phyloP scores from a whole-genome alignment of 2,113 vertebrate species.

The Microtus ochrogaster region DNA sequence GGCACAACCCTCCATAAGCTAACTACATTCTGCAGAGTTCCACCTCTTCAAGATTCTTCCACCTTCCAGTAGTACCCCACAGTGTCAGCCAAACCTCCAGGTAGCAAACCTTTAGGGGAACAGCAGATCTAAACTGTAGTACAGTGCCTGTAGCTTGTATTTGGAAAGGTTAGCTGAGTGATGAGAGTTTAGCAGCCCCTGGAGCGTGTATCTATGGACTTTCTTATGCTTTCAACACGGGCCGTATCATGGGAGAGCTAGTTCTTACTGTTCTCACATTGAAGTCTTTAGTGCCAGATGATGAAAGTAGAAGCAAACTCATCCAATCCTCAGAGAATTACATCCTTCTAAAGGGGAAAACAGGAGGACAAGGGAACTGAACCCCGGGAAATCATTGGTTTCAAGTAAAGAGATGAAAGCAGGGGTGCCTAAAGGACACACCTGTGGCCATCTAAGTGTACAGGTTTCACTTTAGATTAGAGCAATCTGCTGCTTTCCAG shows the following conservation, averaged over 20 bases:
- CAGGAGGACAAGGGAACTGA: not conserved
- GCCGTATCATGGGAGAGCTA: not conserved
- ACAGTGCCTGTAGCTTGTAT: not conserved
- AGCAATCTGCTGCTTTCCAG: not conserved
- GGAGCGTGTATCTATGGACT: not conserved
- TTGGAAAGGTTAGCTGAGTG: not conserved
- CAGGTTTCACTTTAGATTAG: not conserved
- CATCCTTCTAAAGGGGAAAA: not conserved
- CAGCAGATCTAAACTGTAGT: not conserved
- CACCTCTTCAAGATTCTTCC: not conserved
- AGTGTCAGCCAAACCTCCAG: not conserved
- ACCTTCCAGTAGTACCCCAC: not conserved
- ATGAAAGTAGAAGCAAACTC: not conserved
- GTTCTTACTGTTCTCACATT: not conserved
- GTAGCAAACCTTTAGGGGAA: not conserved
- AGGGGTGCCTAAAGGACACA: not conserved
- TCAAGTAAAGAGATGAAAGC: not conserved
- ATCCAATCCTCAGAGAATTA: not conserved
- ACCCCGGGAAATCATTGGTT: not conserved
- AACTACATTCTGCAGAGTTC: too few species aligned
- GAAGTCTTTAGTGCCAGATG: not conserved
- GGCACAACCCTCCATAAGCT: not conserved
- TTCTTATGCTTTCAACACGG: not conserved
- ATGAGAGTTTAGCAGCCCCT: too few species aligned
- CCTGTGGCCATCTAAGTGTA: not conserved